Base-by-base conservation (phyloP, 2,888 invertebrate species). In the Hypomecis punctinalis region DNA sequence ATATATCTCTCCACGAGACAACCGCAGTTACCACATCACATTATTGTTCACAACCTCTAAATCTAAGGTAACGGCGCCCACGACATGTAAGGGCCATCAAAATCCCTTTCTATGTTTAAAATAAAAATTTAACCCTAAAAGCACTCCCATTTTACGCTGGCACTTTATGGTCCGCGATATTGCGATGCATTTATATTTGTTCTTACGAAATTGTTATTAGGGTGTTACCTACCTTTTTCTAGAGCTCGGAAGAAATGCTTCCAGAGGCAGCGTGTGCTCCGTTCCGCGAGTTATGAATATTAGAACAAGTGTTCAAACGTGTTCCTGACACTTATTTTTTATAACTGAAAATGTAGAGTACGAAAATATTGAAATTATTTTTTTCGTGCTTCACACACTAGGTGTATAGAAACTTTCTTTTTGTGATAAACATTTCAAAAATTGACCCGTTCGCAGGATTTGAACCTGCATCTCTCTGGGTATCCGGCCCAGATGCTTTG, bases 81-180 rank as follows among this genome's bases (percentile, higher is more conserved):
- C 87, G 90, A 87, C 89, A 81, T 87, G 83, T 85, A 86, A 85
- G 88, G 81, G 86, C 90, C 89, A 89, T 90, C 89, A 89, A 85
- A 89, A 88, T 91, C 92, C 91, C 92, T 89, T 86, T 78, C 92
- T 88, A 92, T 92, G 92, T 92, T 92, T 92, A 92, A 92, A 92
- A 92, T 92, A 92, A 92, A 92, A 92, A 91, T 91, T 90, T 88
- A 85, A 90, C 88, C 85, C 84, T 86, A 86, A 91, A 82, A 84
- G 82, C 87, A 83, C 84, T 87, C 83, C 71, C 80, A 79, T 85
- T 90, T 90, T 88, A 89, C 84, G 85, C 81, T 79, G 77, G 79
- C 82, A 77, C 80, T 88, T 88, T 89, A 89, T 85, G 77, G 72
- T 74, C 77, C 74, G 72, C 78, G 77, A 76, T 76, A 82, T 80